These are phyloP conservation scores for Augochlorella aurata DNA, from an alignment of 2,888 invertebrate genomes.

Conservation along the genomic window DNA sequence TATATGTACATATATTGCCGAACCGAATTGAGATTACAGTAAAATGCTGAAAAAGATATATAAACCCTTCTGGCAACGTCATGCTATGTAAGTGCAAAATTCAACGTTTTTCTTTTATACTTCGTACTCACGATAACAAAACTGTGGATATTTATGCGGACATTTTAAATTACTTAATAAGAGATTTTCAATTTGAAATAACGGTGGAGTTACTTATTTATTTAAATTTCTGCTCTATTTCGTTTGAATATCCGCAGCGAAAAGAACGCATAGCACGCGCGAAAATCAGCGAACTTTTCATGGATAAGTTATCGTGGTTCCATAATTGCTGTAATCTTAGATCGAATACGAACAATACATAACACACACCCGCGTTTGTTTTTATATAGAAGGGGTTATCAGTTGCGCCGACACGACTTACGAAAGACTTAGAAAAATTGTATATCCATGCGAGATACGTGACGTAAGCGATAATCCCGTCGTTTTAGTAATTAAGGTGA, in stretches of 20 bases:
- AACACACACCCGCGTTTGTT: conserved; percentile 23
- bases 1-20: conserved; percentile 21
- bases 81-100: not conserved
- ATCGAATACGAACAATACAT: not conserved
- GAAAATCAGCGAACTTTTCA: not conserved
- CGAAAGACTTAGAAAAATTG: conserved; percentile 40
- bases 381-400: conserved; percentile 41
- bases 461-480: conserved; percentile 38
- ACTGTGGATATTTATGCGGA: not conserved
- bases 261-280: not conserved
- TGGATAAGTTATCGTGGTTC: not conserved
- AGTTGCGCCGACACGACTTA: conserved; percentile 7
- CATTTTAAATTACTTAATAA: not conserved
- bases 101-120: not conserved
- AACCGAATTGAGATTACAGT: not conserved
- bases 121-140: not conserved
- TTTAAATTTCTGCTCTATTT: not conserved
- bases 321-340: not conserved
- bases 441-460: conserved; percentile 47
- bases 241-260: not conserved
- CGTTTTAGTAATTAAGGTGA: conserved; percentile 41
- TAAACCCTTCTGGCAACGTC: not conserved
- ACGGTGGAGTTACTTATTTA: not conserved
- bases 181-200: not conserved
- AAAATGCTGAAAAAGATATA: not conserved